Evolutionary conservation across 2,888 invertebrate species (phyloP).

Genomic region (Drosophila multiciliata): DNA sequence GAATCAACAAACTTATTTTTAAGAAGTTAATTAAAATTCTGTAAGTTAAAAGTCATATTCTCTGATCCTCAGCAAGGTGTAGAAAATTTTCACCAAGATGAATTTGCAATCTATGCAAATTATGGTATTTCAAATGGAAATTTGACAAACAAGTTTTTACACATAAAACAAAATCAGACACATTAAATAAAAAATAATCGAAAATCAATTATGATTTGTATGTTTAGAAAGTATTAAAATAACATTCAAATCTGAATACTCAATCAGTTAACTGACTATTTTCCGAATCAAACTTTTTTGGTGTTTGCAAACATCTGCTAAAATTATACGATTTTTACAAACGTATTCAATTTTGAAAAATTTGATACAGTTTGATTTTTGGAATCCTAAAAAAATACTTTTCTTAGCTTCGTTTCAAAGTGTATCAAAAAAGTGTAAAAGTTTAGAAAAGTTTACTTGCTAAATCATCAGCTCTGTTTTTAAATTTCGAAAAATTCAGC

Average conservation of each 20-base stretch:
- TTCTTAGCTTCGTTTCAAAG: neutral
- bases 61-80: neutral
- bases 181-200: too few species aligned
- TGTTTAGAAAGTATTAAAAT: neutral
- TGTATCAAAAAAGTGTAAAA: neutral
- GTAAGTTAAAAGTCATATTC: neutral
- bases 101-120: too few species aligned
- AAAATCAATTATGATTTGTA: too few species aligned
- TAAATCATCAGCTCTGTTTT: neutral
- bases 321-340: neutral
- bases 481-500: neutral
- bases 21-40: neutral
- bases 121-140: too few species aligned
- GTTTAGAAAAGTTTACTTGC: neutral
- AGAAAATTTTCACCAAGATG: too few species aligned
- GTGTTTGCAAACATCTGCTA: too few species aligned
- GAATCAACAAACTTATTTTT: neutral
- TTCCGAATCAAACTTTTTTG: neutral
- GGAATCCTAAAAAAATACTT: fast-evolving
- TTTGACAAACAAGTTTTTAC: too few species aligned
- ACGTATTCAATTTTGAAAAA: neutral
- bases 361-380: neutral
- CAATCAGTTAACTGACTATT: neutral
- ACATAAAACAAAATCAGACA: neutral
- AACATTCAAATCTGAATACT: neutral